Percentiles rank a stretch among this genome's conserved stretches.
Conservation (phyloP, 2,797 vertebrate genomes). For the Sorex maritimensis region DNA sequence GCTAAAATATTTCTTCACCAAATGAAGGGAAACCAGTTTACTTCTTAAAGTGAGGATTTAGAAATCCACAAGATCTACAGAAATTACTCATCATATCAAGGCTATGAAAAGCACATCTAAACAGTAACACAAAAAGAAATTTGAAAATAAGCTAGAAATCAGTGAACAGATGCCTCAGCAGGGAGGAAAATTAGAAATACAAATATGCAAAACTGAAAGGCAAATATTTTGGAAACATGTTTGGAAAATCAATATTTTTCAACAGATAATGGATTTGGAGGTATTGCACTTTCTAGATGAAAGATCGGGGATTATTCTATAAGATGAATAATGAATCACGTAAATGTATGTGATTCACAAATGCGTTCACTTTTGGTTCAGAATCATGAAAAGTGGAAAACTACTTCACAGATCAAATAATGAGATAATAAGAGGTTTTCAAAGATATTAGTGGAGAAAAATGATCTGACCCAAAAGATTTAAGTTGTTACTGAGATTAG, state of each 20-base stretch:
- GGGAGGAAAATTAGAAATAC: slow-evolving; percentile 79
- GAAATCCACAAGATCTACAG: slow-evolving; percentile 53
- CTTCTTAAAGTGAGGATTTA: slow-evolving; percentile 50
- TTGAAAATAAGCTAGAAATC: slow-evolving; percentile 76
- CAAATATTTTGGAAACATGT: slow-evolving; percentile 82
- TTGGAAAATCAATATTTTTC: slow-evolving; percentile 76
- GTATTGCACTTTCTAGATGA: slow-evolving; percentile 48
- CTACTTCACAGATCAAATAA: slow-evolving; percentile 39
- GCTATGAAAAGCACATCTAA: slow-evolving; percentile 73
- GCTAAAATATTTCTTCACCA: not conserved
- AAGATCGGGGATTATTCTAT: slow-evolving; percentile 7
- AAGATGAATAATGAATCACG: slow-evolving; percentile 1
- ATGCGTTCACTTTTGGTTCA: slow-evolving; percentile 59
- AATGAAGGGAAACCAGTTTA: not conserved
- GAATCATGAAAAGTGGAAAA: slow-evolving; percentile 55
- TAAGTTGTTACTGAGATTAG: not conserved
- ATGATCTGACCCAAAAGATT: not conserved
- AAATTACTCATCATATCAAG: slow-evolving; percentile 60
- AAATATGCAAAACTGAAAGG: slow-evolving; percentile 73
- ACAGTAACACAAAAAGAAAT: slow-evolving; percentile 72
- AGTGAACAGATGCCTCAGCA: slow-evolving; percentile 80
- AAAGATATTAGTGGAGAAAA: slow-evolving; percentile 16
- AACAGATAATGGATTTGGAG: slow-evolving; percentile 53
- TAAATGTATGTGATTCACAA: slow-evolving; percentile 32
- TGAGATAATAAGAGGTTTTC: not conserved